phyloP scores from a whole-genome alignment of 1,140 invertebrate genomes.

The Nebria ingens region DNA sequence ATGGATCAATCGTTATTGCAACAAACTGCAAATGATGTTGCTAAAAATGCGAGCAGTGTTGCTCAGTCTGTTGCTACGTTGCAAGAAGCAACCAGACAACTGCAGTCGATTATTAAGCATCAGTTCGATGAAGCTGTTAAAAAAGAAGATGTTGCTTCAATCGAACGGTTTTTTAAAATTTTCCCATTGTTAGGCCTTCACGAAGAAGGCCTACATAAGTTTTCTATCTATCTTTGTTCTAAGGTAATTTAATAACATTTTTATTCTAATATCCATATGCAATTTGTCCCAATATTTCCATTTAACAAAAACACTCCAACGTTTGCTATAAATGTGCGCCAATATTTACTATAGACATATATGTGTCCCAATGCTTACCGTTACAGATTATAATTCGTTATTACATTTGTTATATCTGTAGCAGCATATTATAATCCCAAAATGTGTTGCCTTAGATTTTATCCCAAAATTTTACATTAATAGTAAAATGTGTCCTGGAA shows the following conservation, averaged over 20 bases:
- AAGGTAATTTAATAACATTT: conserved; percentile 44
- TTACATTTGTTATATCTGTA: too few species aligned
- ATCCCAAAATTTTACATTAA: too few species aligned
- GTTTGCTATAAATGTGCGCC: too few species aligned
- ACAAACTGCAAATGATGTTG: conserved; percentile 64
- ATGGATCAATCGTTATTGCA: conserved; percentile 87
- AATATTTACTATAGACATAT: too few species aligned
- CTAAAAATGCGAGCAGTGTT: conserved; percentile 46
- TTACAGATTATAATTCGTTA: too few species aligned
- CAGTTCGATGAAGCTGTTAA: conserved; percentile 89
- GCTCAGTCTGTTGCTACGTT: conserved; percentile 64
- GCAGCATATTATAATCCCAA: too few species aligned
- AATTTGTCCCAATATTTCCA: too few species aligned
- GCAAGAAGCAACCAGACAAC: conserved; percentile 64
- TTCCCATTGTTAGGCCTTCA: conserved; percentile 92
- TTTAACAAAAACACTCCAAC: too few species aligned
- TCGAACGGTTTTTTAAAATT: conserved; percentile 96
- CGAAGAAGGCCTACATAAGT: conserved; percentile 81
- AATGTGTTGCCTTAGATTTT: too few species aligned
- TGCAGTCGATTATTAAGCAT: conserved; percentile 57
- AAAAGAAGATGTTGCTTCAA: conserved; percentile 78
- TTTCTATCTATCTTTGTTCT: conserved; percentile 80
- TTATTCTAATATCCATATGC: too few species aligned
- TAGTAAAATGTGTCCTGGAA: too few species aligned
- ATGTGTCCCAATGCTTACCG: too few species aligned